Evolutionary conservation across 2,113 vertebrate genomes (phyloP), one percentile per base, ranked within the genome.

Genomic region (Asarcornis scutulata): DNA sequence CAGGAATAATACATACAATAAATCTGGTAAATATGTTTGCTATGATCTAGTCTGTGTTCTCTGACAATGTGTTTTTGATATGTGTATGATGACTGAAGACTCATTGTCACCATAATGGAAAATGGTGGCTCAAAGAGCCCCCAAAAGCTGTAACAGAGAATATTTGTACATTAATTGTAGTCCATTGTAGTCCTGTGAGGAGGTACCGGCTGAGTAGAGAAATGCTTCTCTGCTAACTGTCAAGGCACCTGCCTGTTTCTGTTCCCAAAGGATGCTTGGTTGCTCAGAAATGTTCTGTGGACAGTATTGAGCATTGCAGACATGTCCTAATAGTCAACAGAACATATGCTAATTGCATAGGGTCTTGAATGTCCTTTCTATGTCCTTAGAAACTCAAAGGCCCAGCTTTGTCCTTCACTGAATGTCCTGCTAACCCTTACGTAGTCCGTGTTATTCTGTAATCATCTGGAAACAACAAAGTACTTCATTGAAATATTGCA

Each of bases 131-230:
- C 22, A 52, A 17, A 53, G 13, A 77, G 5, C 12, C 29, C 5
- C 17, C 46, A 27, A 58, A 83, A 78, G 12, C 14, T 86, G 34
- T 76, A 31, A 38, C 15, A 46, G 9, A 53, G 38, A 46, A 66
- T 22, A 52, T 52, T 34, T 89, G 20, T 63, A 25, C 73, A 15
- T 17, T 13, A 34, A 14, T 17, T 16, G 40, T 40, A 36, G 25
- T 27, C 68, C 17, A 20, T 4, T 64, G 17, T 7, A 64, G 31
- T 74, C n/a, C n/a, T 40, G 36, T 59, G 60, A 86, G 55, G n/a
- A 74, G 13, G 16, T 31, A 73, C 0, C 0, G 25, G 13, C 15
- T 68, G 17, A 59, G 10, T 53, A 68, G 1, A 48, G 6, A 13
- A 63, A 16, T 44, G 17, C 21, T 89, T 68, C 55, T 73, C 29